Percentiles rank a stretch among this genome's conserved stretches.
These are phyloP conservation scores for Archocentrus centrarchus DNA, from an alignment of 2,113 vertebrate species.

Conservation along the genomic window DNA sequence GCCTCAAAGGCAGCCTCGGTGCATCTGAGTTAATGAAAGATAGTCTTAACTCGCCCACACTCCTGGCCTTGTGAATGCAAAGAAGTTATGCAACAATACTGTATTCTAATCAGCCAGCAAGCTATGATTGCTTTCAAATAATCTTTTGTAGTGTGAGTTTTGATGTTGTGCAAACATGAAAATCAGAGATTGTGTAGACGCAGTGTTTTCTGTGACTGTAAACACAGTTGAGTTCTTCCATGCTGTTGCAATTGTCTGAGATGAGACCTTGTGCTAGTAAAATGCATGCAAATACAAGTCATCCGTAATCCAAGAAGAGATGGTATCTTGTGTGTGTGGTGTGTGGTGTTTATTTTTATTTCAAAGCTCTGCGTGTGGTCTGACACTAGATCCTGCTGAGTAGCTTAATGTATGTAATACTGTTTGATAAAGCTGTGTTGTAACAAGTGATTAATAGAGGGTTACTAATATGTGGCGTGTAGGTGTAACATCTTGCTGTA, in stretches of 20 bases:
- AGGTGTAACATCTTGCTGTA: constrained; percentile 66
- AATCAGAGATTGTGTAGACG: constrained; percentile 57
- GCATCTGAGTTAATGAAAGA: constrained; percentile 89
- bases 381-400: constrained; percentile 75
- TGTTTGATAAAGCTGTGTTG: constrained; percentile 64
- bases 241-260: constrained; percentile 79
- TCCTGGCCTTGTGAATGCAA: constrained; percentile 81
- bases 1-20: constrained; percentile 86
- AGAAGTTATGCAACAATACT: constrained; percentile 62
- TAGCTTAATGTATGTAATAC: constrained; percentile 47
- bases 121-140: constrained; percentile 60
- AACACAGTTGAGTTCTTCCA: constrained; percentile 83
- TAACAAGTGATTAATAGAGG: constrained; percentile 63
- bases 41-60: constrained; percentile 93
- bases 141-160: constrained; percentile 64
- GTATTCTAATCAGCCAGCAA: constrained; percentile 61
- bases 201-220: constrained; percentile 68
- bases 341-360: not conserved
- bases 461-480: constrained; percentile 65
- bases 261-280: constrained; percentile 83
- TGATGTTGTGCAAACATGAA: constrained; percentile 61
- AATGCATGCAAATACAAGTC: constrained; percentile 90
- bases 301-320: constrained; percentile 47
- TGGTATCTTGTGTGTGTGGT: constrained; percentile 44
- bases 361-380: constrained; percentile 82